These are phyloP conservation scores for Gymnosoma rotundatum DNA, from an alignment of 2,888 invertebrate species.

Conservation along the genomic window DNA sequence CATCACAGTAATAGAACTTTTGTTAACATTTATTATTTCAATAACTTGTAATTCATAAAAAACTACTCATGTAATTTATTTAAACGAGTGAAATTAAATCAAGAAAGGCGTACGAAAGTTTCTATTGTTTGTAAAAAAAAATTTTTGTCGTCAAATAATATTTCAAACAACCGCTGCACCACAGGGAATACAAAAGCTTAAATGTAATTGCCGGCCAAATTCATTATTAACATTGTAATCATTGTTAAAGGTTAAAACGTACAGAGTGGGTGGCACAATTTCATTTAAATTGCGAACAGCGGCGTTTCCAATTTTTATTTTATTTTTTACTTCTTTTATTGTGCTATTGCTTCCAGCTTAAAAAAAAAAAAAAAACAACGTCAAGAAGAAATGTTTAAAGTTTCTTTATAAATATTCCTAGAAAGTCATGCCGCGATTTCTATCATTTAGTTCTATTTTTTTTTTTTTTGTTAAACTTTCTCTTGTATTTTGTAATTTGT, in stretches of 20 bases:
- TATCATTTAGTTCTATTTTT: not conserved
- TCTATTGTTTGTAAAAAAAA: not conserved
- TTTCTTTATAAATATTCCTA: constrained; percentile 1
- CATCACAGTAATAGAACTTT: not conserved
- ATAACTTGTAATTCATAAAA: not conserved
- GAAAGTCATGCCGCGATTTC: constrained; percentile 31
- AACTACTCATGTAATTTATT: not conserved
- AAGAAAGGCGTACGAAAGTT: not conserved
- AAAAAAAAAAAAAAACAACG: no score
- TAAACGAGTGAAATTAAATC: not conserved
- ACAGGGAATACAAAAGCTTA: not conserved
- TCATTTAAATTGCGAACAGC: not conserved
- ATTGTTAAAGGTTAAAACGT: not conserved
- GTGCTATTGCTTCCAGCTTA: not conserved
- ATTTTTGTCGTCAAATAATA: constrained; percentile 7
- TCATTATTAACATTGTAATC: not conserved
- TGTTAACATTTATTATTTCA: constrained; percentile 6
- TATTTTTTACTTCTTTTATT: not conserved
- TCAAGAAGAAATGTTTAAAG: not conserved
- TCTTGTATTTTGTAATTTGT: not conserved
- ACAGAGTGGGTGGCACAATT: constrained; percentile 9
- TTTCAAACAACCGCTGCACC: not conserved
- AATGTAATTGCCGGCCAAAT: not conserved
- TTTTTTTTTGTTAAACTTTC: not conserved
- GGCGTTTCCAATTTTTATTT: no score